Percentiles rank a stretch among this genome's conserved stretches.
Conservation (phyloP, 2,797 vertebrate species). For the Malurus leucopterus region DNA sequence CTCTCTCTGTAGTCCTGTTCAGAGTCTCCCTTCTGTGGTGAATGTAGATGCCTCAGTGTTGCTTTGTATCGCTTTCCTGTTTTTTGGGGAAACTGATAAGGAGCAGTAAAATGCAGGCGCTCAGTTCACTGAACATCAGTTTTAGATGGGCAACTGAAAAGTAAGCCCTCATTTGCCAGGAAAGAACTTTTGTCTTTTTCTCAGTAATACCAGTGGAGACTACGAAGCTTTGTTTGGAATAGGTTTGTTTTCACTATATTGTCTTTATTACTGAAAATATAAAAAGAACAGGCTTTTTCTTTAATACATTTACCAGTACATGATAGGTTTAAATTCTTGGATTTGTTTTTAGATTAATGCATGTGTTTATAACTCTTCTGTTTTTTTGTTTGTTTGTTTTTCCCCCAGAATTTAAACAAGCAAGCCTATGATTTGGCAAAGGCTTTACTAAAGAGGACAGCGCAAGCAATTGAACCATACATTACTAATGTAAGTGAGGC, state of each 20-base stretch:
- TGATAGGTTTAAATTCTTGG: neutral
- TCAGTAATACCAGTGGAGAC: neutral
- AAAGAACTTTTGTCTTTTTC: neutral
- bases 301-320: neutral
- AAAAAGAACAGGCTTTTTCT: neutral
- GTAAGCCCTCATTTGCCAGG: neutral
- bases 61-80: fast-evolving
- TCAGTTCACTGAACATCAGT: neutral
- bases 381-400: neutral
- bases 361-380: neutral
- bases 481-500: conserved; percentile 93
- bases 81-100: neutral
- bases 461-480: conserved; percentile 95
- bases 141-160: neutral
- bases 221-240: neutral
- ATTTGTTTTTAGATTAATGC: neutral
- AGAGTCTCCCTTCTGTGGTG: neutral
- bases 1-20: neutral
- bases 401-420: conserved; percentile 91
- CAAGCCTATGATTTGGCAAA: conserved; percentile 98
- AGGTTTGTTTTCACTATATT: neutral
- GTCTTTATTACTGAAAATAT: neutral
- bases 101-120: neutral
- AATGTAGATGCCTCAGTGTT: neutral
- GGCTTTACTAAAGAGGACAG: conserved; percentile 95